A percentile compares a stretch with the other conserved stretches of the same genome.
These are phyloP conservation scores for Xyrichtys novacula DNA, from an alignment of 2,797 vertebrate species.

Conservation along the genomic window DNA sequence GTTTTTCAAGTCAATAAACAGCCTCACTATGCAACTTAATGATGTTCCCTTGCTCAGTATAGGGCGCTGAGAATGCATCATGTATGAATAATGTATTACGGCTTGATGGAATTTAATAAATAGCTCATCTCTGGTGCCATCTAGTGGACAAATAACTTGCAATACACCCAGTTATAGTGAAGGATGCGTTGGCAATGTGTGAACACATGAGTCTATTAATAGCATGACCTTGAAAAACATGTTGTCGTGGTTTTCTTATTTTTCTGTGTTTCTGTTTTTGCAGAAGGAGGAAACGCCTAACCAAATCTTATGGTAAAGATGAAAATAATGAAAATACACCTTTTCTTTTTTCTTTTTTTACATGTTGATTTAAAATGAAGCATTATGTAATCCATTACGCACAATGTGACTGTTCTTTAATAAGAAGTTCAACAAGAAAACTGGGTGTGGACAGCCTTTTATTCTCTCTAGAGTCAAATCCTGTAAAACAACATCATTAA, in stretches of 20 bases:
- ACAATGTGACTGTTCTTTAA: slow-evolving; percentile 4
- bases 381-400: slow-evolving; percentile 6
- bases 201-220: slow-evolving; percentile 55
- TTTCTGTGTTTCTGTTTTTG: slow-evolving; percentile 43
- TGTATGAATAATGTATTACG: slow-evolving; percentile 27
- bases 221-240: slow-evolving; percentile 63
- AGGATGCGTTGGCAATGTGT: slow-evolving; percentile 20
- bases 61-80: slow-evolving; percentile 4
- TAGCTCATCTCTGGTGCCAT: slow-evolving; percentile 58
- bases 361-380: not conserved
- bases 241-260: slow-evolving; percentile 24
- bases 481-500: too few species aligned
- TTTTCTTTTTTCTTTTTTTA: too few species aligned
- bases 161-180: slow-evolving; percentile 24
- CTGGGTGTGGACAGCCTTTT: not conserved
- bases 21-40: slow-evolving; percentile 9
- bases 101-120: not conserved
- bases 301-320: slow-evolving; percentile 49
- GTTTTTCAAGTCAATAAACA: slow-evolving; percentile 27
- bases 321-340: too few species aligned
- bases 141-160: slow-evolving; percentile 59
- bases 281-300: slow-evolving; percentile 82
- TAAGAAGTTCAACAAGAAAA: not conserved
- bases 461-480: not conserved
- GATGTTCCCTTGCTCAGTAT: slow-evolving; percentile 15